Conservation (phyloP, 2,888 invertebrate species). For the Digitonthophagus gazella region DNA sequence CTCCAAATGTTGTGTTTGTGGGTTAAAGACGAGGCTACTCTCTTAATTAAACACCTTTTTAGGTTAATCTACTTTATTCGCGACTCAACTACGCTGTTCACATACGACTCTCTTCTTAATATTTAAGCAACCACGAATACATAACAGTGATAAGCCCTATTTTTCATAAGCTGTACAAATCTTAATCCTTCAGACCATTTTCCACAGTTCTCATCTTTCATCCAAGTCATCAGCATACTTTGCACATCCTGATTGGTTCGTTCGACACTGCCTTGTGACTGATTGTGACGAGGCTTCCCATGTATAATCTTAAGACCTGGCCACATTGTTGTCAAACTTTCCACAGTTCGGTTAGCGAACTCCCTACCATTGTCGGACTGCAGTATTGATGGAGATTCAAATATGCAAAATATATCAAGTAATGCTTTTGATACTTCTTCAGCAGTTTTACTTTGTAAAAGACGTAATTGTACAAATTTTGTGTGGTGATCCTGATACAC, state of each 20-base stretch:
- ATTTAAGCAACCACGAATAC: too few relatives aligned
- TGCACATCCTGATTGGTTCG: slow-evolving; percentile 17
- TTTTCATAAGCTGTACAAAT: slow-evolving; percentile 31
- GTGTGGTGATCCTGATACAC: slow-evolving; percentile 32
- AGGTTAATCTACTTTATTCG: too few relatives aligned
- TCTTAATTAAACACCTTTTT: too few relatives aligned
- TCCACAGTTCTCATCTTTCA: slow-evolving; percentile 19
- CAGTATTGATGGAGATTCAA: too few relatives aligned
- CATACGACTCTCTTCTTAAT: too few relatives aligned
- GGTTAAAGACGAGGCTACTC: too few relatives aligned
- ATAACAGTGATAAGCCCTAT: slow-evolving; percentile 27
- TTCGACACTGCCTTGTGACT: slow-evolving; percentile 26
- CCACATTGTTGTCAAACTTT: slow-evolving; percentile 40
- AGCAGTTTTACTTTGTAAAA: slow-evolving; percentile 18
- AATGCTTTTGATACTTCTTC: slow-evolving; percentile 10
- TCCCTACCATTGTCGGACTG: too few relatives aligned
- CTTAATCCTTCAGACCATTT: slow-evolving; percentile 28
- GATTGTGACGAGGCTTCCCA: slow-evolving; percentile 39
- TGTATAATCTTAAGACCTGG: slow-evolving; percentile 43
- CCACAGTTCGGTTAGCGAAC: slow-evolving; percentile 38
- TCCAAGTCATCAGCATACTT: slow-evolving; percentile 23
- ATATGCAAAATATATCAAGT: slow-evolving; percentile 7
- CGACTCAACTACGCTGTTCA: too few relatives aligned
- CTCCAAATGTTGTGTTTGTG: too few relatives aligned
- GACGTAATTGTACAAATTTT: slow-evolving; percentile 17